These are phyloP conservation scores for Protobothrops mucrosquamatus DNA, from an alignment of 2,113 vertebrate species.

Conservation along the genomic window DNA sequence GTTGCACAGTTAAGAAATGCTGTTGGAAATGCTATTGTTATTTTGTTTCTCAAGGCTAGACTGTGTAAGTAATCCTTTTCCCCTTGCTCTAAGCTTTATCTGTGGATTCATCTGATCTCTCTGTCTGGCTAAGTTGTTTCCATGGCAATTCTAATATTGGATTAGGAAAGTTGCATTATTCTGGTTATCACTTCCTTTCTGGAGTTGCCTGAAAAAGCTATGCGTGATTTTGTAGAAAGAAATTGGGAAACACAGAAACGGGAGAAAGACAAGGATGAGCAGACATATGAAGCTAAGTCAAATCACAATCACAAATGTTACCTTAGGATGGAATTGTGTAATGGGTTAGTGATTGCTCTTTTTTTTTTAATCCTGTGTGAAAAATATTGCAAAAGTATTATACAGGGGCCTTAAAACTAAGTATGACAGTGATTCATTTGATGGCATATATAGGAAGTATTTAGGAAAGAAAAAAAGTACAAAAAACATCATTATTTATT, in stretches of 20 bases:
- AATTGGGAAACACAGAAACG: neutral
- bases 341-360: neutral
- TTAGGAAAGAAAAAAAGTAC: too few species aligned
- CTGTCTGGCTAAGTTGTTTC: constrained; percentile 53
- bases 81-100: neutral
- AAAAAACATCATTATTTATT: too few species aligned
- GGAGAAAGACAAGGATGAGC: neutral
- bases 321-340: neutral
- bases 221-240: neutral
- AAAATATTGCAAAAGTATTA: neutral
- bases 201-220: constrained; percentile 25
- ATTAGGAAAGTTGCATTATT: constrained; percentile 31
- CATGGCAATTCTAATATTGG: constrained; percentile 52
- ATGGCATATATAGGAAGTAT: neutral
- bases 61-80: neutral
- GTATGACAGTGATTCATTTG: neutral
- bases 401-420: too few species aligned
- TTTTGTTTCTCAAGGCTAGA: constrained; percentile 5
- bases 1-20: neutral
- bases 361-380: neutral
- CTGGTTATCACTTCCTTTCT: constrained; percentile 19
- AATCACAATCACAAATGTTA: neutral
- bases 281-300: neutral
- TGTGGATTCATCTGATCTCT: constrained; percentile 20
- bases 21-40: neutral